Evolutionary conservation across 53 echinoderm and acorn worm genomes (phyloP).

Genomic region (Luidia sarsii): DNA sequence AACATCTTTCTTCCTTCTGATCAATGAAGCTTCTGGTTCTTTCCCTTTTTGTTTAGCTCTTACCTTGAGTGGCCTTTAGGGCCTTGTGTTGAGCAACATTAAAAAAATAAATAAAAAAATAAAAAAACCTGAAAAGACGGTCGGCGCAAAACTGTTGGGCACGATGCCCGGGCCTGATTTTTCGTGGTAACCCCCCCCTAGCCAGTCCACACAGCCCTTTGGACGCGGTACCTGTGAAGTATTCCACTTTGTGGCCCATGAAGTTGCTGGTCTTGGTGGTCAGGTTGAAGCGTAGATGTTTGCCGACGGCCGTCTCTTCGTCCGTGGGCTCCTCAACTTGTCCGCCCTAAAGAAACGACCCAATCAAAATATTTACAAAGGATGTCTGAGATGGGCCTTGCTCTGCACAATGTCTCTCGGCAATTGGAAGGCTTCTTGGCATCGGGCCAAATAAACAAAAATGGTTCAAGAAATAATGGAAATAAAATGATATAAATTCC

Average conservation of each 20-base stretch:
- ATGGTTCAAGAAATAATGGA: neutral
- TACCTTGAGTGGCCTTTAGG: no score
- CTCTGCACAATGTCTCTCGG: neutral
- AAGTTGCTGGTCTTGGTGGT: constrained; percentile 86
- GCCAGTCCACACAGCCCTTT: no score
- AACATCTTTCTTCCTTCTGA: no score
- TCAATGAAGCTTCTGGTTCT: no score
- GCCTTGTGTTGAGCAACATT: no score
- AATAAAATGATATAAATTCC: neutral
- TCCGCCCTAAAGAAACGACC: neutral
- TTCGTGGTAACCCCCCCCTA: no score
- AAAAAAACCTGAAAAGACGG: no score
- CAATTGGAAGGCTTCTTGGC: neutral
- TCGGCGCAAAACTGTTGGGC: no score
- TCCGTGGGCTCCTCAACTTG: constrained; percentile 84
- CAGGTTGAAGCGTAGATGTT: constrained; percentile 91
- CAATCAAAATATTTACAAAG: neutral
- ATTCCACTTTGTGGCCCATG: constrained; percentile 91
- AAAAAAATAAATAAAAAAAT: no score
- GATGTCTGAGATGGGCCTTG: neutral
- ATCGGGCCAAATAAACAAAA: neutral
- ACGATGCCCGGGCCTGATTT: no score
- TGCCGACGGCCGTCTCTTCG: constrained; percentile 83
- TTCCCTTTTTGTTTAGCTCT: no score
- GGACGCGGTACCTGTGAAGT: constrained; percentile 99